Evolutionary conservation across 2,797 vertebrate species (phyloP).

Genomic region (Sebastes matsubarae): DNA sequence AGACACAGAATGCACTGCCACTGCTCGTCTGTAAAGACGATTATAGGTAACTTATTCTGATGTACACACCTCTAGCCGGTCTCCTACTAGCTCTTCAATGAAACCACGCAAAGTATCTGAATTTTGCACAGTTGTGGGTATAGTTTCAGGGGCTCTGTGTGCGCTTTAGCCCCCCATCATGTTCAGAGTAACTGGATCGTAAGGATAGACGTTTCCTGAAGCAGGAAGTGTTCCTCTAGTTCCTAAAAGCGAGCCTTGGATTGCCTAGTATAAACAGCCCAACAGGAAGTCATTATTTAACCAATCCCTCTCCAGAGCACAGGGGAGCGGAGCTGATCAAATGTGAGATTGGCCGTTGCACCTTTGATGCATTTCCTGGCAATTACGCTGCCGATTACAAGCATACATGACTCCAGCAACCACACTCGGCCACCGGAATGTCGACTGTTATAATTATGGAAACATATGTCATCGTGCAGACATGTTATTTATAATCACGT

Average conservation of each 20-base stretch:
- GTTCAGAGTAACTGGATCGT: background rate
- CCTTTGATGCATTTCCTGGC: slow-evolving; percentile 47
- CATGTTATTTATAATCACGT: background rate
- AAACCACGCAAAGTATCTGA: background rate
- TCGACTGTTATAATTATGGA: background rate
- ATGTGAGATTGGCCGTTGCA: slow-evolving; percentile 52
- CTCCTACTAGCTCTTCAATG: background rate
- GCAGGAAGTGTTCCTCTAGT: slow-evolving; percentile 57
- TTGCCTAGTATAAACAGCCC: slow-evolving; percentile 65
- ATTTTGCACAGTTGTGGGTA: background rate
- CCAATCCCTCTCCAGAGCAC: slow-evolving; percentile 36
- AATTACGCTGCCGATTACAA: slow-evolving; percentile 49
- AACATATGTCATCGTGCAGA: background rate
- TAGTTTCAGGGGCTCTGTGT: slow-evolving; percentile 8
- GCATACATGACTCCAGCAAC: background rate
- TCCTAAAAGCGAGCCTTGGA: slow-evolving; percentile 49
- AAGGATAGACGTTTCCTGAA: slow-evolving; percentile 42
- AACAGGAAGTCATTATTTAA: slow-evolving; percentile 76
- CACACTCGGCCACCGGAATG: slow-evolving; percentile 6
- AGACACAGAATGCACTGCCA: background rate
- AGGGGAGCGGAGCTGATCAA: slow-evolving; percentile 58
- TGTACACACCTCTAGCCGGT: background rate
- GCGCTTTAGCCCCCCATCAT: background rate
- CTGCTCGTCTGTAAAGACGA: background rate
- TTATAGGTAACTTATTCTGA: background rate